Percentiles rank a stretch among this genome's conserved stretches.
Evolutionary conservation across 2,797 vertebrate genomes (phyloP).

Genomic region (Tauraco hartlaubi): DNA sequence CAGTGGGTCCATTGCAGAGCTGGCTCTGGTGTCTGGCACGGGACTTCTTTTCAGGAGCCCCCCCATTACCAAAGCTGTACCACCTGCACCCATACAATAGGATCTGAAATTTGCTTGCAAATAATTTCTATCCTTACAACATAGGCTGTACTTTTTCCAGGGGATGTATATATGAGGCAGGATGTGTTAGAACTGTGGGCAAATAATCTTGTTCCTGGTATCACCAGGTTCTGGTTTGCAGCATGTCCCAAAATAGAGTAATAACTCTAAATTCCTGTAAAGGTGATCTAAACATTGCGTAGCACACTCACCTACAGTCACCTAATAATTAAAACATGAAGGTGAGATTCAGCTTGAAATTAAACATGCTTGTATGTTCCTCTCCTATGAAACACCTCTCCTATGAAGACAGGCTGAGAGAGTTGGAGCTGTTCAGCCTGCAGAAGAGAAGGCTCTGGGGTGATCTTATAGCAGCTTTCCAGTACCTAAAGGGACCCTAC

Average conservation of each 20-base stretch:
- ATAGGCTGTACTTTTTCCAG: rapidly evolving
- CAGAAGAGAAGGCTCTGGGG: no score
- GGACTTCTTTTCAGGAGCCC: background rate
- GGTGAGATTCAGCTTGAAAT: background rate
- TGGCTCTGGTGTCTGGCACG: background rate
- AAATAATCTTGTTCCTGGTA: background rate
- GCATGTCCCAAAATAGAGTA: background rate
- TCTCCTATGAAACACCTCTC: no score
- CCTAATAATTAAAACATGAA: background rate
- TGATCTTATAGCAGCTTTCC: no score
- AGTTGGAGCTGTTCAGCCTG: no score
- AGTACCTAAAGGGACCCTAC: no score
- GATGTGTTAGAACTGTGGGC: background rate
- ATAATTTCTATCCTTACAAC: background rate
- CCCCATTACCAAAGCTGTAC: background rate
- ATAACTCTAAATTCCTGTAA: background rate
- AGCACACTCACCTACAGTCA: background rate
- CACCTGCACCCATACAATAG: background rate
- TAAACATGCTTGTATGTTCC: background rate
- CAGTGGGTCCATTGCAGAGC: background rate
- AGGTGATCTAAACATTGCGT: rapidly evolving
- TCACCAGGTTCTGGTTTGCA: background rate
- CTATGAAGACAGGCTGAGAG: no score
- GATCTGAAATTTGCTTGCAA: background rate
- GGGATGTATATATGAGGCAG: background rate